Evolutionary conservation across 2,113 vertebrate species (phyloP), one percentile per base, ranked within the genome.

Genomic region (Uria aalge): DNA sequence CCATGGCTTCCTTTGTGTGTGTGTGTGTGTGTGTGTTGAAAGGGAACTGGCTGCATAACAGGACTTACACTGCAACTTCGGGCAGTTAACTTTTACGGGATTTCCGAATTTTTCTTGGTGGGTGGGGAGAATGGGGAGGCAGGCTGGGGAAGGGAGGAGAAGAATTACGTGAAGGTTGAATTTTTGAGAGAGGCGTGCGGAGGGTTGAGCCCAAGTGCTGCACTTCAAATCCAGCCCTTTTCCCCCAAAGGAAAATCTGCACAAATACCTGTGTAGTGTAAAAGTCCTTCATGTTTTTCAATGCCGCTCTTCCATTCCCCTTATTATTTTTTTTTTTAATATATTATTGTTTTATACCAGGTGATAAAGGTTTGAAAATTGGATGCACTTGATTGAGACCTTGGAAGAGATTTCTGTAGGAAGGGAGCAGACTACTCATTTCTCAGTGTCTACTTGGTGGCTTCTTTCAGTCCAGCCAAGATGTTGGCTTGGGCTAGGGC

Each of bases 1-100:
- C 87, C 81, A 17, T 73, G 53, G 84, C 87, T 95, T 92, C 63
- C 59, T 92, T 94, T 94, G 88, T 94, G 74, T 52, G 36, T 23
- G 20, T 59, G 64, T 59, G 64, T n/a, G 62, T 43, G 64, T 73
- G 62, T 79, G 59, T 78, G 76, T 59, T 89, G 87, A 88, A 83
- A 95, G 83, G 43, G 57, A 91, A 21, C 77, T 66, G 86, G 22
- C 83, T 79, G 53, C 11, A 4, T 91, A 82, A 82, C n/a, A 73
- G 84, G 71, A 69, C 89, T 90, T 77, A 24, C 0, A 26, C 45
- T 66, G 66, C 26, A 88, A 88, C 81, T 93, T 90, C 5, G 15
- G 50, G 63, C 72, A 52, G 53, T 82, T 73, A 57, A 91, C 55
- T 93, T 91, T 29, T 9, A 41, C 8, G 14, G 66, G 53, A 71